A percentile compares a stretch with the other conserved stretches of the same genome.
Evolutionary conservation across 2,888 invertebrate genomes (phyloP).

Genomic region (Oxytorus armatus): DNA sequence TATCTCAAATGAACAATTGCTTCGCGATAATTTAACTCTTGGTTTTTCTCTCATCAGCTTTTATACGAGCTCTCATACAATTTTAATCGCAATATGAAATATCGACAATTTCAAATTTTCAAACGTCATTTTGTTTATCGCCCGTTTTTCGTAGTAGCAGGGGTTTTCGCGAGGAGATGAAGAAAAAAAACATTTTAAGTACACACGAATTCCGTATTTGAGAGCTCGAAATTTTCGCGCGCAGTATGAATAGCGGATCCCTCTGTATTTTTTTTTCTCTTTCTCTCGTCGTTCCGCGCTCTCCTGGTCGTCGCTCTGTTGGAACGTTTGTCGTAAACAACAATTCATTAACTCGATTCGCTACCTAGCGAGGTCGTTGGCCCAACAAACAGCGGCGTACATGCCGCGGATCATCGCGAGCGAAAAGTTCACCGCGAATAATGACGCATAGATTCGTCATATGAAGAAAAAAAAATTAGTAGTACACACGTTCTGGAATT

Average conservation of each 20-base stretch:
- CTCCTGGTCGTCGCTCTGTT: slow-evolving; percentile 58
- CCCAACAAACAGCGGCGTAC: slow-evolving; percentile 48
- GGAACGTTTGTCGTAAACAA: slow-evolving; percentile 70
- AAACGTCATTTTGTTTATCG: too few species aligned
- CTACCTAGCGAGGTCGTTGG: slow-evolving; percentile 68
- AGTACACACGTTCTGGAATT: too few species aligned
- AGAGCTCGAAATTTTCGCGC: slow-evolving; percentile 18
- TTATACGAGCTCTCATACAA: too few species aligned
- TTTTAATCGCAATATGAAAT: too few species aligned
- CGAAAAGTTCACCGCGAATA: slow-evolving; percentile 35
- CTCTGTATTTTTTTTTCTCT: slow-evolving; percentile 54
- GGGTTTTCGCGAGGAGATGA: neutral
- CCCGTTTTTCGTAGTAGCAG: too few species aligned
- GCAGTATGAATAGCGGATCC: slow-evolving; percentile 72
- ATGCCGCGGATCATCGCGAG: slow-evolving; percentile 19
- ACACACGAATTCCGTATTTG: slow-evolving; percentile 25
- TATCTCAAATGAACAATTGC: too few species aligned
- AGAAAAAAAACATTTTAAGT: slow-evolving; percentile 14
- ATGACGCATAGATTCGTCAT: slow-evolving; percentile 9
- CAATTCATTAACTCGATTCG: slow-evolving; percentile 72
- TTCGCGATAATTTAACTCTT: too few species aligned
- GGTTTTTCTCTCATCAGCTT: too few species aligned
- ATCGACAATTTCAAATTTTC: too few species aligned
- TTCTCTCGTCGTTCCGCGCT: slow-evolving; percentile 22
- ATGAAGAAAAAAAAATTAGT: too few species aligned